Base-by-base conservation (phyloP, 2,888 invertebrate genomes). In the Pristionchus entomophagus region DNA sequence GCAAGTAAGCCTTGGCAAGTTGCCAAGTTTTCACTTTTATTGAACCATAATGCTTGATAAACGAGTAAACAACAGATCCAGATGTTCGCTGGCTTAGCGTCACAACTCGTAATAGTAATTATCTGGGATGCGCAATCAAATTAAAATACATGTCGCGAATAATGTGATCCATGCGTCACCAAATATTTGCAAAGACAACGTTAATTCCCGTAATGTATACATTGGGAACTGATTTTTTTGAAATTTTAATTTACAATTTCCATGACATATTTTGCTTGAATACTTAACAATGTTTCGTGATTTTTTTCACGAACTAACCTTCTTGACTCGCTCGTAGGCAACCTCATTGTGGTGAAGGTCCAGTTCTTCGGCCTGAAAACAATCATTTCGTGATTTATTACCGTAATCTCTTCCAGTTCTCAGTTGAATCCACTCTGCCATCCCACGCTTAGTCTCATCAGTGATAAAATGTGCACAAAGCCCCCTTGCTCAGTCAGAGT, bases 301-400 rank as follows among this genome's bases (percentile, higher is more conserved):
- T 56, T 56, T 22, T n/a, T n/a, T 56, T 22, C 56, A 56, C 8
- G 19, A 56, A 56, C 73, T 62, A 17, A 85, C 85, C 85, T 85
- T 85, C 56, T 77, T 53, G 1, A 56, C 53, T 77, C 85, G 51
- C 45, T 85, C 17, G 84, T 91, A 92, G 45, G 92, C 92, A 17
- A 92, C 91, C 69, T 91, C 91, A 85, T 90, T 87, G 85, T 92
- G 91, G 77, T 91, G 80, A 14, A 92, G 89, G 69, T 91, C 89
- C 81, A 92, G 89, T 49, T 91, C 88, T 45, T 88, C 84, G 14
- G 88, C 88, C 87, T 91, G 51, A 82, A 86, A 86, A 87, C 49
- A 17, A 29, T n/a, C n/a, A 41, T 56, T 82, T 80, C 51, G 10
- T 5, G 19, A 56, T 78, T 78, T 12, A 81, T 29, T 49, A 45